A percentile compares a stretch with the other conserved stretches of the same genome.
Evolutionary conservation across 1,140 invertebrate genomes (phyloP).

Genomic region (Notospermus geniculatus): DNA sequence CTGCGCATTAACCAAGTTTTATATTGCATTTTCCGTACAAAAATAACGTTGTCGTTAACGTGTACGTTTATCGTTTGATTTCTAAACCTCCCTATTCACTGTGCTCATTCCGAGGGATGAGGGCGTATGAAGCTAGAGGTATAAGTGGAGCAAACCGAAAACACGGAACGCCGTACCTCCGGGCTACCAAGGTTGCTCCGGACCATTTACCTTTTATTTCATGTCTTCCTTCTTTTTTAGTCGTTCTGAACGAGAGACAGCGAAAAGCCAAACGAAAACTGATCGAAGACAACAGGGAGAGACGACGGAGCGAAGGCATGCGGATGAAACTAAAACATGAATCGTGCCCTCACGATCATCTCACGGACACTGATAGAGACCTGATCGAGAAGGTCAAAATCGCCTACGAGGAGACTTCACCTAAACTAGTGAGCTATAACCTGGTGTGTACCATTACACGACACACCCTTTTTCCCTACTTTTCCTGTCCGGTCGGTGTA

Average conservation of each 20-base stretch:
- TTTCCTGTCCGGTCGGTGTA: neutral
- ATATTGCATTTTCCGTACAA: too few relatives aligned
- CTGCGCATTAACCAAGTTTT: too few relatives aligned
- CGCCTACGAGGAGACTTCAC: constrained; percentile 39
- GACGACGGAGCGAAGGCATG: constrained; percentile 27
- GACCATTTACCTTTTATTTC: neutral
- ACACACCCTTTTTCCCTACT: constrained; percentile 11
- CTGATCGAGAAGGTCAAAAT: constrained; percentile 36
- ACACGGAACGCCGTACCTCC: too few relatives aligned
- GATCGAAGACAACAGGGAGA: constrained; percentile 54
- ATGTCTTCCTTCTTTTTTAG: constrained; percentile 26
- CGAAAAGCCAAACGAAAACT: constrained; percentile 52
- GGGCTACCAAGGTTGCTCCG: too few relatives aligned
- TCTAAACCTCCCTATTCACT: too few relatives aligned
- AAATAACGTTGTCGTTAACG: too few relatives aligned
- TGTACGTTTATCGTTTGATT: too few relatives aligned
- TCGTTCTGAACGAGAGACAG: constrained; percentile 54
- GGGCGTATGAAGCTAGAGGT: too few relatives aligned
- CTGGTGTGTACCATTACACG: constrained; percentile 23
- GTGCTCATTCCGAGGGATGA: too few relatives aligned
- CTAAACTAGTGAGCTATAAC: constrained; percentile 17
- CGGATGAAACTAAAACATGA: constrained; percentile 21
- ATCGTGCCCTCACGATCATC: constrained; percentile 20
- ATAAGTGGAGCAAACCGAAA: too few relatives aligned
- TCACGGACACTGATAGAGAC: constrained; percentile 36